A percentile compares a stretch with the other conserved stretches of the same genome.
phyloP scores from a whole-genome alignment of 2,888 invertebrate genomes.

The Drosophila cognata region DNA sequence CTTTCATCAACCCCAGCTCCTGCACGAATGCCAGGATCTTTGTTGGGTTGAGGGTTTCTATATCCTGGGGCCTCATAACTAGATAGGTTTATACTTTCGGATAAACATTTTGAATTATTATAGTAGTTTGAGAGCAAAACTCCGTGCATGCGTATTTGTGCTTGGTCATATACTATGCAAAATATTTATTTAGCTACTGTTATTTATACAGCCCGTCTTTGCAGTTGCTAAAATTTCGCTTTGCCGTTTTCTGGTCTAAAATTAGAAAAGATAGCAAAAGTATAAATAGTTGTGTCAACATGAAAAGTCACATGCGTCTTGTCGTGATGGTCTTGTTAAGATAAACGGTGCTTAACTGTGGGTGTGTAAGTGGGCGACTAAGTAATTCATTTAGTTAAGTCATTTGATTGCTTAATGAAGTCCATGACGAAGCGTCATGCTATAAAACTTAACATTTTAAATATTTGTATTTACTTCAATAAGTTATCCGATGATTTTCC shows the following conservation, averaged over 20 bases:
- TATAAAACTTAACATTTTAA: not conserved
- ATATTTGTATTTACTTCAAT: not conserved
- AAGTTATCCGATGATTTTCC: not conserved
- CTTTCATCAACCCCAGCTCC: too few species aligned
- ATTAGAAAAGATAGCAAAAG: constrained; percentile 73
- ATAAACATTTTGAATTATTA: not conserved
- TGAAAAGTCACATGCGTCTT: constrained; percentile 56
- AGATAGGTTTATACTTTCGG: not conserved
- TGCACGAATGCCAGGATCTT: too few species aligned
- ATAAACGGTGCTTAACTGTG: constrained; percentile 6
- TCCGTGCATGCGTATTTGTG: not conserved
- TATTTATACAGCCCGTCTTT: constrained; percentile 73
- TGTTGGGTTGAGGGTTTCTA: too few species aligned
- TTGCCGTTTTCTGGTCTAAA: constrained; percentile 65
- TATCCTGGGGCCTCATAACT: too few species aligned
- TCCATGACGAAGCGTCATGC: not conserved
- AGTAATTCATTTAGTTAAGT: not conserved
- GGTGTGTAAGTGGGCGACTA: constrained; percentile 15
- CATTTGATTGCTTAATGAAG: not conserved
- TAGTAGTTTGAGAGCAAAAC: constrained; percentile 8
- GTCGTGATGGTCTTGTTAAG: constrained; percentile 30
- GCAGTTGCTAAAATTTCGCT: constrained; percentile 55
- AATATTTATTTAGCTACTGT: constrained; percentile 31
- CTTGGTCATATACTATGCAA: not conserved
- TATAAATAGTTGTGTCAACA: constrained; percentile 78